These are phyloP conservation scores for Phallusia fumigata DNA, from an alignment of 23 tunicate genomes.

Conservation along the genomic window DNA sequence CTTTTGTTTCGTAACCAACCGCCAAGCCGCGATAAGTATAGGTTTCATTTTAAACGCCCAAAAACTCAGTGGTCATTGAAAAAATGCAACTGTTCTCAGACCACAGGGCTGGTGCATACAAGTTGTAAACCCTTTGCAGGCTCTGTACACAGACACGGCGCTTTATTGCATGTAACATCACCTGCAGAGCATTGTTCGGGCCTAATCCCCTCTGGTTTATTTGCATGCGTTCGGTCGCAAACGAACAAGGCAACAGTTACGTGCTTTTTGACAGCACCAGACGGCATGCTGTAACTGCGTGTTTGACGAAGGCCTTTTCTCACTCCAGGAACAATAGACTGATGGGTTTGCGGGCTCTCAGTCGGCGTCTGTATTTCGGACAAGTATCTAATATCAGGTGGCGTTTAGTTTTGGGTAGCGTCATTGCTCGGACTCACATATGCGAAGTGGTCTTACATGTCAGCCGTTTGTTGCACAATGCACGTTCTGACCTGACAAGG, in stretches of 20 bases:
- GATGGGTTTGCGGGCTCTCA: not conserved
- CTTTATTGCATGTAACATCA: not conserved
- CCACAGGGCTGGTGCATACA: no score
- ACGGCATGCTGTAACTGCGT: not conserved
- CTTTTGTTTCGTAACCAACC: no score
- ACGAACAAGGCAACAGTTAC: not conserved
- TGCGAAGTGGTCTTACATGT: no score
- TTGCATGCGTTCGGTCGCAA: not conserved
- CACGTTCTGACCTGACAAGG: no score
- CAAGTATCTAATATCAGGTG: conserved; percentile 1
- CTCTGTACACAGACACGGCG: no score
- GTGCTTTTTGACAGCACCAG: not conserved
- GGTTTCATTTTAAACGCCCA: no score
- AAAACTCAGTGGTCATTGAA: no score
- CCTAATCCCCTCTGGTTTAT: not conserved
- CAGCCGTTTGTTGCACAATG: no score
- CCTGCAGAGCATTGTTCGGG: not conserved
- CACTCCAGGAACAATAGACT: not conserved
- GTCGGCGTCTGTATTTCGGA: not conserved
- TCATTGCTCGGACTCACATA: not conserved
- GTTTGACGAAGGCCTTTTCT: not conserved
- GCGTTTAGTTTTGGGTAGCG: not conserved
- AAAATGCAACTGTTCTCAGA: no score
- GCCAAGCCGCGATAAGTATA: no score
- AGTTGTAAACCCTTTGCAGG: no score